Base-by-base conservation (phyloP, 2,113 vertebrate species). In the Oryzias woworae region DNA sequence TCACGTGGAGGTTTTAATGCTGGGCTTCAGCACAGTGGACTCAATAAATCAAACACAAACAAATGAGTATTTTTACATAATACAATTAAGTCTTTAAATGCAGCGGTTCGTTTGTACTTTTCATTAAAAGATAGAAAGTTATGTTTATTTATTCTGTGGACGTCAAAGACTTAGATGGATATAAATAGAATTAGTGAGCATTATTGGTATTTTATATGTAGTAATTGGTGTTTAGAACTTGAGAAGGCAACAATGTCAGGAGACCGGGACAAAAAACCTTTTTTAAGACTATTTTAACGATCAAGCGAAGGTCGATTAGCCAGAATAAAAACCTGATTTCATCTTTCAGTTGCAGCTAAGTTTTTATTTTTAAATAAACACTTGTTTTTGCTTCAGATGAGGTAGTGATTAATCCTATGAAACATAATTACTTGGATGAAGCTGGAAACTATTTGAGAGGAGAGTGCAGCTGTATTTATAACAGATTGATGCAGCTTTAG, bases 261-360 rank as follows among this genome's bases (percentile, higher is more conserved):
- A 52, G 73, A 3, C 48, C 8, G 12, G 36, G 36, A 12, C 20
- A 18, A 75, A 61, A 28, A 12, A 17, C 49, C 41, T 75, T 69
- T 51, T 77, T 22, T 73, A 68, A 83, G 64, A 75, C 68, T 73
- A 1, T 20, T 16, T 45, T 28, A 20, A 59, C 65, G 48, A 61
- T 41, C 23, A 41, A 26, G n/a, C 23, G 41, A 62, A 69, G 7
- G 3, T 59, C 71, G 47, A 43, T 8, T 10, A 8, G 31, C 31
- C 31, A 36, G 2, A 36, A 7, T 36, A 10, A 10, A 8, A 31
- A 31, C 7, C 28, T 7, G 28, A 31, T 5, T 7, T 31, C 2
- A 31, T 31, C 2, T 36, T 8, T 36, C 2, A 36, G 7, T 36
- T 36, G 7, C 20, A 20, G 20, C 8, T 36, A 8, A 10, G 2